Evolutionary conservation across 1,140 invertebrate genomes (phyloP).

Genomic region (Apis dorsata): DNA sequence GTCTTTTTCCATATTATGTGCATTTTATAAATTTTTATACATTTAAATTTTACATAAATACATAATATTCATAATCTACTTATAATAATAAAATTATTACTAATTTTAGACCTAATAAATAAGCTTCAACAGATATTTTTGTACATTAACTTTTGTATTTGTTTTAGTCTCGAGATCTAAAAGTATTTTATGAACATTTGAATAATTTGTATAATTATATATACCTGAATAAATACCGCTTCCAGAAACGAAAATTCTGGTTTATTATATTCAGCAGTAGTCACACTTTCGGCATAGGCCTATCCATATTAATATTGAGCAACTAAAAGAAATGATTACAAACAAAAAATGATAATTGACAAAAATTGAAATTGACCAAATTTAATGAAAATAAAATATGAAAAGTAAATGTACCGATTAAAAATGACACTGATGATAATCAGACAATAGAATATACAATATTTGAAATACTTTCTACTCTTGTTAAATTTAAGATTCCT

Average conservation of each 20-base stretch:
- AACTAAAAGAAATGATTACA: slow-evolving; percentile 69
- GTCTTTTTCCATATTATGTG: too few species aligned
- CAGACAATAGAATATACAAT: slow-evolving; percentile 87
- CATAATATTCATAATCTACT: too few species aligned
- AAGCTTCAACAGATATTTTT: too few species aligned
- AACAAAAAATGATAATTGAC: background rate
- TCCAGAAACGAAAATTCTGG: slow-evolving; percentile 74
- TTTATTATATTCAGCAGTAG: slow-evolving; percentile 82
- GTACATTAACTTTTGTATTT: too few species aligned
- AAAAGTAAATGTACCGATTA: slow-evolving; percentile 77
- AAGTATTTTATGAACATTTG: too few species aligned
- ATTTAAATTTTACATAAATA: too few species aligned
- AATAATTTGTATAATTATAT: too few species aligned
- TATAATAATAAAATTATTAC: too few species aligned
- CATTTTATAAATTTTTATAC: too few species aligned
- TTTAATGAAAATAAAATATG: too few species aligned
- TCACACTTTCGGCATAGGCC: slow-evolving; percentile 80
- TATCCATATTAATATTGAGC: slow-evolving; percentile 81
- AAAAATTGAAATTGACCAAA: background rate
- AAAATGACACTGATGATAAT: slow-evolving; percentile 87
- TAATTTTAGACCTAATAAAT: too few species aligned
- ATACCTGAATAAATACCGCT: slow-evolving; percentile 81
- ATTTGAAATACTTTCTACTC: slow-evolving; percentile 82
- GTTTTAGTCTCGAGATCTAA: too few species aligned
- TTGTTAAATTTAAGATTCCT: slow-evolving; percentile 81